Conservation (phyloP, 2,113 vertebrate genomes). For the Eira barbara region DNA sequence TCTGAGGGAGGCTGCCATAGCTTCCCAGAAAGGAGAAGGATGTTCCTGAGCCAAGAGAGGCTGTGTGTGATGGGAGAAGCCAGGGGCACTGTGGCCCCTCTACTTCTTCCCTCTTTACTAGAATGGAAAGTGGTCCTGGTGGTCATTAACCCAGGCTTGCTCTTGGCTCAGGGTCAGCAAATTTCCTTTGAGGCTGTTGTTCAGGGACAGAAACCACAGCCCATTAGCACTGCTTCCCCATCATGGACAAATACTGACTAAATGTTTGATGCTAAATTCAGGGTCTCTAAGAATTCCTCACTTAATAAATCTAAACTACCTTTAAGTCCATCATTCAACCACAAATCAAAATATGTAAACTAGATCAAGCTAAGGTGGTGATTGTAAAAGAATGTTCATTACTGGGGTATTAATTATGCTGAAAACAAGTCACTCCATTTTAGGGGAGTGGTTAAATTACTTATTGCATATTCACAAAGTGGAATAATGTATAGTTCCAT, state of each 20-base stretch:
- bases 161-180: neutral
- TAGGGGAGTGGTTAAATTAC: neutral
- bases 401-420: neutral
- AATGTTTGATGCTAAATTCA: neutral
- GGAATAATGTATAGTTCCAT: neutral
- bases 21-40: neutral
- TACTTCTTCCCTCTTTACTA: neutral
- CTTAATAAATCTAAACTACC: neutral
- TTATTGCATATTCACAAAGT: neutral
- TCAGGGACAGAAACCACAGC: neutral
- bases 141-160: neutral
- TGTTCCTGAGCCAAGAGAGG: neutral
- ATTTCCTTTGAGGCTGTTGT: neutral
- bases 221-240: neutral
- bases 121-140: neutral
- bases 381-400: neutral
- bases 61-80: neutral
- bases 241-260: neutral
- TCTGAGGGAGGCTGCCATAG: neutral
- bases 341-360: neutral
- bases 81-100: neutral
- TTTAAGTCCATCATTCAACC: neutral
- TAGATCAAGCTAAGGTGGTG: neutral
- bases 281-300: neutral
- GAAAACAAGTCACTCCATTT: neutral